These are phyloP conservation scores for Andrena fulva DNA, from an alignment of 2,888 invertebrate species.

Conservation along the genomic window DNA sequence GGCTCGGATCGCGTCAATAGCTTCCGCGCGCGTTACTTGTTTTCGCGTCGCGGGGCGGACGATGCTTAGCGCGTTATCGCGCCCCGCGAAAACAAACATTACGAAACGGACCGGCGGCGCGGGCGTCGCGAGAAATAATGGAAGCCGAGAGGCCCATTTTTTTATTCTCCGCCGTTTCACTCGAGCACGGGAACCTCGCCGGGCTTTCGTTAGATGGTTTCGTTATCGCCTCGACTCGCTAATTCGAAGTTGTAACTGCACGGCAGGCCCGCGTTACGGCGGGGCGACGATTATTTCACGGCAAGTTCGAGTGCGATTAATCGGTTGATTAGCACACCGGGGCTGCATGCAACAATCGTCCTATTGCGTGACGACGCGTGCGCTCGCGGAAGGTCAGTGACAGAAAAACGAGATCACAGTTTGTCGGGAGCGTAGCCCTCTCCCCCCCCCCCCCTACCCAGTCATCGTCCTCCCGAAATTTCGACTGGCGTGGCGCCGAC, in stretches of 20 bases:
- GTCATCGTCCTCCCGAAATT: slow-evolving; percentile 59
- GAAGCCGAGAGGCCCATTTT: too few relatives aligned
- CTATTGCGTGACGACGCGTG: slow-evolving; percentile 44
- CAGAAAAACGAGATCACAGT: slow-evolving; percentile 59
- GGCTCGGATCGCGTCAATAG: slow-evolving; percentile 32
- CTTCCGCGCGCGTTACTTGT: slow-evolving; percentile 20
- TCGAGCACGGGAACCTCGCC: too few relatives aligned
- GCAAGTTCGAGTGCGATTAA: background rate
- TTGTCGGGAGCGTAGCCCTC: slow-evolving; percentile 44
- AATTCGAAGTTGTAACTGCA: background rate
- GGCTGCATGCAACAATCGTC: slow-evolving; percentile 13
- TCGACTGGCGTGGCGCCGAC: slow-evolving; percentile 32
- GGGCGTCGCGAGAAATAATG: too few relatives aligned
- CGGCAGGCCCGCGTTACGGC: background rate
- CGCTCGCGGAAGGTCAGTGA: slow-evolving; percentile 68
- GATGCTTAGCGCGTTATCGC: slow-evolving; percentile 1
- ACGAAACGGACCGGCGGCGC: too few relatives aligned
- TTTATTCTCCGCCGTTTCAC: too few relatives aligned
- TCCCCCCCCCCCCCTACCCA: background rate
- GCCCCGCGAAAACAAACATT: too few relatives aligned
- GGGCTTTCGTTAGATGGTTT: too few relatives aligned
- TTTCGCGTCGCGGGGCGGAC: slow-evolving; percentile 8
- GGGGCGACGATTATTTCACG: background rate
- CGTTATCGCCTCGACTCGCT: too few relatives aligned
- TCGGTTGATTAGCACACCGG: background rate